Evolutionary conservation across 2,888 invertebrate species (phyloP), one percentile per base, ranked within the genome.

Genomic region (Epirrita christyi): DNA sequence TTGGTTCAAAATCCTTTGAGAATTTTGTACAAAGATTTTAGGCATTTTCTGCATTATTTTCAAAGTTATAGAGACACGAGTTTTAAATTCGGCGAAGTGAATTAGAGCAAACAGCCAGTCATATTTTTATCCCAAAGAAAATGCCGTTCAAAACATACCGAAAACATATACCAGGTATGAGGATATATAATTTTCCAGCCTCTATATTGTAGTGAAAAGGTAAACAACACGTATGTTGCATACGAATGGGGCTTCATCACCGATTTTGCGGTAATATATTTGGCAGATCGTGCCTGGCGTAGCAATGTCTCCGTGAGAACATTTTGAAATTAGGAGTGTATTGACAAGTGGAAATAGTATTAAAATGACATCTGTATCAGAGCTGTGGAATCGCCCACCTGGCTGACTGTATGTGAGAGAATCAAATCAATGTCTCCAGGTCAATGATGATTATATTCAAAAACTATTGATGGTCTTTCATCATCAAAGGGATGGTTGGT

Each of bases 191-290:
- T 61, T 54, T 11, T 42, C 55, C 10, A 47, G 38, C 46, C 44
- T 21, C 52, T 48, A 42, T 53, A 48, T 61, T 55, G 59, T 55
- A 55, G 42, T 62, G 54, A 51, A 61, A 66, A 68, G 64, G 66
- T 65, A 68, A 68, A 67, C 64, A 67, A 40, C 47, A 52, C 61
- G 64, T 43, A 58, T 41, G 54, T 28, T 60, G 68, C 65, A 68
- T 67, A 67, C 59, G 58, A 68, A 68, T 68, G 10, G 37, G 46
- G 29, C 37, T 50, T 59, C 62, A 62, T 60, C 61, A 59, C 54
- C 48, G 55, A 50, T 58, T 62, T 64, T 61, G 61, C 43, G 51
- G 57, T 67, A 67, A 64, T 64, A 63, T 67, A 64, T 64, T 63
- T 50, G 52, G 55, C 36, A n/a, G 46, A 43, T 51, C 67, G 67